phyloP scores from a whole-genome alignment of 2,888 invertebrate genomes.

The Phanerotoma sp. region DNA sequence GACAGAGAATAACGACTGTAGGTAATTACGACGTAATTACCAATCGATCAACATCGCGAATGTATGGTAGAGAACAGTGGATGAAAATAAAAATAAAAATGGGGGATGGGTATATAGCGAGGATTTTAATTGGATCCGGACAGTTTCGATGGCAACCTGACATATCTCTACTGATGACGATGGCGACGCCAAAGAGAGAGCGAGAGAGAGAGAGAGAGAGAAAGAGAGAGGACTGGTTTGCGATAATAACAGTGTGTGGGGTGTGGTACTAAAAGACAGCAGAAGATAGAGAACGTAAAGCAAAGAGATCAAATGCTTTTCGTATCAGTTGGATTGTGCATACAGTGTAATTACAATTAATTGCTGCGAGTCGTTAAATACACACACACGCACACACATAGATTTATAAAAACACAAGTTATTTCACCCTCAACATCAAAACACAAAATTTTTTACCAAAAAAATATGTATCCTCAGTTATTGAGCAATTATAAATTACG shows the following conservation, averaged over 20 bases:
- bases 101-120: slow-evolving; percentile 11
- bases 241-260: slow-evolving; percentile 21
- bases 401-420: too few relatives aligned
- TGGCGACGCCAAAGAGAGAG: slow-evolving; percentile 6
- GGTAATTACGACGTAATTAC: slow-evolving; percentile 22
- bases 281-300: slow-evolving; percentile 2
- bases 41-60: slow-evolving; percentile 17
- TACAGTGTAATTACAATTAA: slow-evolving; percentile 22
- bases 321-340: slow-evolving; percentile 16
- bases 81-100: slow-evolving; percentile 1
- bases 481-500: too few relatives aligned
- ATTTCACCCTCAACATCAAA: too few relatives aligned
- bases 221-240: slow-evolving; percentile 25
- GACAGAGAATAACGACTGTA: slow-evolving; percentile 8
- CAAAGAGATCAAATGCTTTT: slow-evolving; percentile 17
- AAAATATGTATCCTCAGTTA: too few relatives aligned
- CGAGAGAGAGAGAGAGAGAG: background rate
- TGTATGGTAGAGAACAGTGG: background rate
- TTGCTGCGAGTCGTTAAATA: slow-evolving; percentile 13
- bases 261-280: background rate
- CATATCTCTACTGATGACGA: slow-evolving; percentile 16
- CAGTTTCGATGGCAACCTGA: slow-evolving; percentile 24
- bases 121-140: slow-evolving; percentile 27
- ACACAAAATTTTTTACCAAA: too few relatives aligned
- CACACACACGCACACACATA: slow-evolving; percentile 1